Conservation (phyloP, 2,113 vertebrate species). For the Pteruthius melanotis region DNA sequence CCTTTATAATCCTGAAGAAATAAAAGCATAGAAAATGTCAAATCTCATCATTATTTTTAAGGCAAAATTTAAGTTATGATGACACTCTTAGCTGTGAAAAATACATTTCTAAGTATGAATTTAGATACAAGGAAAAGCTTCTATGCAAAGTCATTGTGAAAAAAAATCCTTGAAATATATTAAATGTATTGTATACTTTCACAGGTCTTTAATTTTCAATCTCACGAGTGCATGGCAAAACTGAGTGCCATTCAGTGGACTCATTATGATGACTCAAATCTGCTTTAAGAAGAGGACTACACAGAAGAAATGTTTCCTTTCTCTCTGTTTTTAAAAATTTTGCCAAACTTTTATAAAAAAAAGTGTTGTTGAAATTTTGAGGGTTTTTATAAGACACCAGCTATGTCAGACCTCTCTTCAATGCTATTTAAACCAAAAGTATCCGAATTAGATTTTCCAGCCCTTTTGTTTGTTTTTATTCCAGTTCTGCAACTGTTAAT, state of each 20-base stretch:
- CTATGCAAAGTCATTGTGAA: not conserved
- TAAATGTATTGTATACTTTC: not conserved
- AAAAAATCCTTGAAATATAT: not conserved
- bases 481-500: not conserved
- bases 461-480: not conserved
- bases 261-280: not conserved
- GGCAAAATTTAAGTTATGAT: not conserved
- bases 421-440: not conserved
- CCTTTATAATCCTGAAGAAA: constrained; percentile 3
- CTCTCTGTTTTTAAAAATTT: not conserved
- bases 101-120: not conserved
- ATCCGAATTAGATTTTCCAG: not conserved
- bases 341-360: not conserved
- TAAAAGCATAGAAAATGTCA: not conserved
- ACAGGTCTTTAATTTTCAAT: not conserved
- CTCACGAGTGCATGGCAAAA: not conserved
- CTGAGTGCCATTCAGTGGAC: not conserved
- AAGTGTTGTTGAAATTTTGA: not conserved
- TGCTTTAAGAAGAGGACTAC: not conserved
- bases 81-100: not conserved
- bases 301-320: not conserved
- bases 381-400: not conserved
- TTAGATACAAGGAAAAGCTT: not conserved
- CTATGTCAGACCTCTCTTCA: not conserved
- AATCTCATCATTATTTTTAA: not conserved